These are phyloP conservation scores for Boloria selene DNA, from an alignment of 2,888 invertebrate species.

Conservation along the genomic window DNA sequence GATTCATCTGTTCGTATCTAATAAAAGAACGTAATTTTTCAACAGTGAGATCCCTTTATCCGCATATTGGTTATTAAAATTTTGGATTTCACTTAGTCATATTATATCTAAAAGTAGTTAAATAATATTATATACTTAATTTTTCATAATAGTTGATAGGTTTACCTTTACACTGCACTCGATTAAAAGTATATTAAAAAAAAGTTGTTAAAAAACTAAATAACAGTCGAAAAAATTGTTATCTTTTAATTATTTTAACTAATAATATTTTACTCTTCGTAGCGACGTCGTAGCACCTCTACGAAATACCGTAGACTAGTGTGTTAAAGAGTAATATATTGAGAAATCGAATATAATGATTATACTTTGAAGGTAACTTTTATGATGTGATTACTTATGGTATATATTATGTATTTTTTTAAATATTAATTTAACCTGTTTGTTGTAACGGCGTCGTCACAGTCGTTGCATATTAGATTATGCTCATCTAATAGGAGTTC, in stretches of 20 bases:
- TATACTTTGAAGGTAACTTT: not conserved
- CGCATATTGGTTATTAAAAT: too few relatives aligned
- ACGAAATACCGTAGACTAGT: conserved; percentile 61
- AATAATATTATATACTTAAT: too few relatives aligned
- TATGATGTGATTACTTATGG: not conserved
- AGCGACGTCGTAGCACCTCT: conserved; percentile 69
- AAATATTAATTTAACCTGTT: conserved; percentile 31
- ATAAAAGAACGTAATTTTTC: too few relatives aligned
- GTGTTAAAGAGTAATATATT: not conserved
- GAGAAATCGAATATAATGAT: not conserved
- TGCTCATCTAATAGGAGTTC: conserved; percentile 51
- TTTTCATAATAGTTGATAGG: too few relatives aligned
- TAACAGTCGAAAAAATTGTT: not conserved
- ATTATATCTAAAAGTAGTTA: too few relatives aligned
- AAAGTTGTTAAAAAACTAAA: not conserved
- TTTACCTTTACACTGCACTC: too few relatives aligned
- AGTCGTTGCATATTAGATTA: conserved; percentile 50
- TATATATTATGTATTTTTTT: conserved; percentile 15
- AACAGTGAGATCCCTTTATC: too few relatives aligned
- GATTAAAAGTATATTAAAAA: too few relatives aligned
- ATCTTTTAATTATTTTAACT: not conserved
- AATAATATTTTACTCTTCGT: conserved; percentile 42
- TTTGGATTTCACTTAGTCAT: too few relatives aligned
- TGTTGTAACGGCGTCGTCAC: conserved; percentile 51
- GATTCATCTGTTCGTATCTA: too few relatives aligned